phyloP scores from a whole-genome alignment of 2,113 vertebrate genomes.

The Psilopsiagon aymara region DNA sequence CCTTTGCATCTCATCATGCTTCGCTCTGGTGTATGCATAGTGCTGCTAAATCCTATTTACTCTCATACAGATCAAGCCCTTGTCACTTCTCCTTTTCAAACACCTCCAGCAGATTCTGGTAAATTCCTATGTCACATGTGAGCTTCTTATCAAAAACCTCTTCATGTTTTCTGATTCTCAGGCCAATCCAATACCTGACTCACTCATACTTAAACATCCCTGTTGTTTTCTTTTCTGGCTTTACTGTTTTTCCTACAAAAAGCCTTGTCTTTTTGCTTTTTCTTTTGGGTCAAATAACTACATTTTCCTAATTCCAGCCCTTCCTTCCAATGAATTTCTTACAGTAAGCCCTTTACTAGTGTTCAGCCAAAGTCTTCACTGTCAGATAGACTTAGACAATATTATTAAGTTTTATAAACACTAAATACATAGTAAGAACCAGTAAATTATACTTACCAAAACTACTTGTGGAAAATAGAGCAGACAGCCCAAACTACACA shows the following conservation, averaged over 20 bases:
- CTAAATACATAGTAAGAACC: background rate
- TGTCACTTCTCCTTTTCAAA: background rate
- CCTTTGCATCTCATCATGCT: background rate
- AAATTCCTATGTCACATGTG: background rate
- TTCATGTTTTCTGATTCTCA: background rate
- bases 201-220: background rate
- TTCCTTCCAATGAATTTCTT: background rate
- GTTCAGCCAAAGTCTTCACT: background rate
- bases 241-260: background rate
- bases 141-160: background rate
- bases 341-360: background rate
- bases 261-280: background rate
- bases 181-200: background rate
- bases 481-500: background rate
- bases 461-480: background rate
- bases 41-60: background rate
- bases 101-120: background rate
- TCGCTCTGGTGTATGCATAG: background rate
- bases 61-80: background rate
- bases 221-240: background rate
- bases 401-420: background rate
- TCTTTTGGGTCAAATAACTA: background rate
- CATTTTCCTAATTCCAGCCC: background rate
- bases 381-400: background rate
- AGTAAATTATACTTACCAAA: background rate